Percentiles rank a stretch among this genome's conserved stretches.
Conservation (phyloP, 2,797 vertebrate species). For the Selene dorsalis region DNA sequence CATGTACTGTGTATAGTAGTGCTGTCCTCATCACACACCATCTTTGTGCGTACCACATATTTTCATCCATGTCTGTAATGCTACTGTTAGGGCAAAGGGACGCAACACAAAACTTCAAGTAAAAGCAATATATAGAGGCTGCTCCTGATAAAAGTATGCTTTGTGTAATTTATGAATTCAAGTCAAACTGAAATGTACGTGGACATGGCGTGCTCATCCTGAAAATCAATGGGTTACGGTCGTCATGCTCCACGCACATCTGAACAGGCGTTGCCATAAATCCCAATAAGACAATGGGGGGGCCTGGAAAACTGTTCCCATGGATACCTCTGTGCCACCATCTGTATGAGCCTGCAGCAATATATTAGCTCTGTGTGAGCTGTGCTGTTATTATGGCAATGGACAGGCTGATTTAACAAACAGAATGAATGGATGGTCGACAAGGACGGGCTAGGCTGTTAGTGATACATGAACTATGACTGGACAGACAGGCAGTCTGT, state of each 20-base stretch:
- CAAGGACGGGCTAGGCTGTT: not conserved
- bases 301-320: slow-evolving; percentile 46
- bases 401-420: slow-evolving; percentile 42
- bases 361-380: slow-evolving; percentile 53
- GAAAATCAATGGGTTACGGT: slow-evolving; percentile 51
- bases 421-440: slow-evolving; percentile 24
- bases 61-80: not conserved
- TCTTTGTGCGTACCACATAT: not conserved
- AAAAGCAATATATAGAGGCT: not conserved
- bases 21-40: not conserved
- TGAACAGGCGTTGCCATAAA: slow-evolving; percentile 37
- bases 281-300: slow-evolving; percentile 28
- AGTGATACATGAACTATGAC: slow-evolving; percentile 23
- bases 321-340: slow-evolving; percentile 45
- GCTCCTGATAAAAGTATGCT: not conserved
- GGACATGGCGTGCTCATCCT: slow-evolving; percentile 1
- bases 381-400: slow-evolving; percentile 64
- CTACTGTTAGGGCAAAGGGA: not conserved
- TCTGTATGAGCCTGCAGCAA: slow-evolving; percentile 27
- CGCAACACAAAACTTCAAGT: not conserved
- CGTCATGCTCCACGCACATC: slow-evolving; percentile 18
- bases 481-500: slow-evolving; percentile 8
- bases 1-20: not conserved
- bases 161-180: not conserved
- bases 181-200: not conserved